A percentile compares a stretch with the other conserved stretches of the same genome.
These are phyloP conservation scores for Plebejus anna DNA, from an alignment of 2,888 invertebrate genomes.

Conservation along the genomic window DNA sequence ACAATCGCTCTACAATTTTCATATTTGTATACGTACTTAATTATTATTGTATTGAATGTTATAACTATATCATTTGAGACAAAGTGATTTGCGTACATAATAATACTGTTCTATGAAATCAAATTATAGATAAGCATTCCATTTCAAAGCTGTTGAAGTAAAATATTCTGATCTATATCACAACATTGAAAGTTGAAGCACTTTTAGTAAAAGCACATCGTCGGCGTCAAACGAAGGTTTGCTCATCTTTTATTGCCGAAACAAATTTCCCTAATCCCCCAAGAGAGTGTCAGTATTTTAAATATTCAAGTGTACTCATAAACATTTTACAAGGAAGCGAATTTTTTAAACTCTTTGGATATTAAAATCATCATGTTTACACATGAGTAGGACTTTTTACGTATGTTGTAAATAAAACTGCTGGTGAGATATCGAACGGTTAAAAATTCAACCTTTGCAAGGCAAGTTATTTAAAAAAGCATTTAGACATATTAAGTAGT, in stretches of 20 bases:
- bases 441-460: background rate
- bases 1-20: background rate
- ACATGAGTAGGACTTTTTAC: background rate
- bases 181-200: background rate
- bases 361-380: background rate
- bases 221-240: background rate
- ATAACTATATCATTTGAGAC: background rate
- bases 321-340: constrained; percentile 13
- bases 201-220: background rate
- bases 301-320: constrained; percentile 8
- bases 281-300: constrained; percentile 22
- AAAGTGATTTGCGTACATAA: background rate
- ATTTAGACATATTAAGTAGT: background rate
- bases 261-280: constrained; percentile 13
- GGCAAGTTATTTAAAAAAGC: background rate
- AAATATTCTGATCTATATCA: background rate
- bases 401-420: background rate
- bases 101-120: background rate
- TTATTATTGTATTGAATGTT: background rate
- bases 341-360: constrained; percentile 8
- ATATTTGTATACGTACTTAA: background rate
- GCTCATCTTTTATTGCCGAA: constrained; percentile 15
- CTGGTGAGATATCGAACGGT: background rate
- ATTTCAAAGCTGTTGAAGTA: background rate
- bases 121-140: background rate